Base-by-base conservation (phyloP, 2,888 invertebrate species). In the Philopedon plagiatum region DNA sequence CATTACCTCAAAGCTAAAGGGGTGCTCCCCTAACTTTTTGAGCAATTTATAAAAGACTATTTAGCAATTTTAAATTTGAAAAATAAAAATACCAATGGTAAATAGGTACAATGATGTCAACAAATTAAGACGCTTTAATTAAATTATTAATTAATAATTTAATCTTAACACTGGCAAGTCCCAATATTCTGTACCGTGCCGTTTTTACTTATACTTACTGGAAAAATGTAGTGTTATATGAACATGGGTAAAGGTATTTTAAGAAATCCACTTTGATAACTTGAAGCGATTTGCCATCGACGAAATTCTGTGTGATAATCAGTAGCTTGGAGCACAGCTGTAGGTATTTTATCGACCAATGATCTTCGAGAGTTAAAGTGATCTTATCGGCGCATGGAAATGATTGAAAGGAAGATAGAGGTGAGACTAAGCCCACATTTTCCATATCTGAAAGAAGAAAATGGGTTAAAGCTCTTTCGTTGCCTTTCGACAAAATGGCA, bases 251-350 rank as follows among this genome's bases (percentile, higher is more conserved):
- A 19, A 39, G 11, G 37, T 18, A 8, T 15, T 57, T 57, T 18
- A 63, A 13, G 1, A 54, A 3, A 8, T 63, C 49, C 37, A 70
- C 7, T 8, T 44, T 63, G 7, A 63, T 57, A 2, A 63, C 63
- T 2, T 7, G n/a, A 8, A 63, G 5, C 1, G 57, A 11, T 2
- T 51, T n/a, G 1, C 26, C 0, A 18, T 46, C 21, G 26, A 26
- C 37, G 1, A 63, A 56, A 9, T 11, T 23, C 7, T 37, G 29
- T 3, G 7, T 15, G 7, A 64, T 41, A 1, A 11, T 19, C 1
- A 60, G 51, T 4, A 71, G 9, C 18, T 64, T 64, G 61, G 58
- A 71, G 7, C 56, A 54, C 5, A 71, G 23, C 41, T 71, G 64
- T 32, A 71, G 44, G 39, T 58, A 54, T 29, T 32, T 23, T 49